These are phyloP conservation scores for Etia nguti DNA, from an alignment of 2,113 vertebrate genomes.

Conservation along the genomic window DNA sequence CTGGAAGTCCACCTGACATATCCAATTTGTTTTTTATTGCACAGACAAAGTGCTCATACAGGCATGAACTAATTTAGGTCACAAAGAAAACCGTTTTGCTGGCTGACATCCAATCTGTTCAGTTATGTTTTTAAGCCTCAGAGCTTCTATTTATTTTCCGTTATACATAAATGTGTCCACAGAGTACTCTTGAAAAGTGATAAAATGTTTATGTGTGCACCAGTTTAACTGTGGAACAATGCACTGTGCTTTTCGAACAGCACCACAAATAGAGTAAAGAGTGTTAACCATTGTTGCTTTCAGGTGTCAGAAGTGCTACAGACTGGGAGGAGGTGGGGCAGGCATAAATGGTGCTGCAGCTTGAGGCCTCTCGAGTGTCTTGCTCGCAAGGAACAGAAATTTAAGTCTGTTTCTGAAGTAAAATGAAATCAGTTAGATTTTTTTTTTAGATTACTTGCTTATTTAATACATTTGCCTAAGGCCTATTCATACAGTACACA, in stretches of 20 bases:
- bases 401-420: background rate
- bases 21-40: background rate
- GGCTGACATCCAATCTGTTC: background rate
- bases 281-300: background rate
- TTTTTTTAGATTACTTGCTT: background rate
- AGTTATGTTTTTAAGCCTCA: background rate
- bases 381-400: background rate
- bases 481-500: background rate
- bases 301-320: constrained; percentile 7
- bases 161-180: constrained; percentile 16
- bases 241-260: constrained; percentile 62
- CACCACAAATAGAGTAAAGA: constrained; percentile 30
- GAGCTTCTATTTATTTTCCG: constrained; percentile 18
- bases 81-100: background rate
- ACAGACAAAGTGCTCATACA: background rate
- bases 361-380: background rate
- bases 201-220: constrained; percentile 23
- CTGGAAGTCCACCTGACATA: constrained; percentile 7
- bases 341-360: background rate
- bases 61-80: background rate
- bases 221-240: constrained; percentile 2
- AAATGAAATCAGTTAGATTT: background rate
- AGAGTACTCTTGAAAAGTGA: constrained; percentile 2
- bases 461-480: background rate
- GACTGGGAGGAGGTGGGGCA: background rate